These are phyloP conservation scores for Euleptes europaea DNA, from an alignment of 2,113 vertebrate species.

Conservation along the genomic window DNA sequence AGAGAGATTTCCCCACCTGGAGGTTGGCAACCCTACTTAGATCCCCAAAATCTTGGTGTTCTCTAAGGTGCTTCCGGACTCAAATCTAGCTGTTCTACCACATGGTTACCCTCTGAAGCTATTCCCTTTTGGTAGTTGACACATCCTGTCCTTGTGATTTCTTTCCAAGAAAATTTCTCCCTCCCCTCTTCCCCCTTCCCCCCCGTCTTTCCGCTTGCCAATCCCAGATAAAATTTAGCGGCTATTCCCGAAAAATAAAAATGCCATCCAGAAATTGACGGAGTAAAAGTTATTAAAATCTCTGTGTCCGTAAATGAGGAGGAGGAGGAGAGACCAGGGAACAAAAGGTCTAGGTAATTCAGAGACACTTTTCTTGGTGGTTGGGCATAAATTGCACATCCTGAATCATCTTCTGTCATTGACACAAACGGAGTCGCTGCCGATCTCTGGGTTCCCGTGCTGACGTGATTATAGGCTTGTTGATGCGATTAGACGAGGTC, in stretches of 20 bases:
- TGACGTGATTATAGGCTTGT: background rate
- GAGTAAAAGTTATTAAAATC: background rate
- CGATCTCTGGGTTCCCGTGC: background rate
- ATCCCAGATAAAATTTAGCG: background rate
- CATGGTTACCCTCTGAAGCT: too few relatives aligned
- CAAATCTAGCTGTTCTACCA: too few relatives aligned
- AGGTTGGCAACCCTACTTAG: too few relatives aligned
- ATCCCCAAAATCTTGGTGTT: too few relatives aligned
- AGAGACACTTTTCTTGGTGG: background rate
- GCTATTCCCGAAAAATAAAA: background rate
- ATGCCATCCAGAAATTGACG: background rate
- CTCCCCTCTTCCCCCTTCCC: background rate
- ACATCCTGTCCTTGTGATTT: slow-evolving; percentile 26
- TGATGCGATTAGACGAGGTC: too few relatives aligned
- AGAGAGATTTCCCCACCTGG: too few relatives aligned
- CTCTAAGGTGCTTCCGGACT: too few relatives aligned
- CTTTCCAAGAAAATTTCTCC: slow-evolving; percentile 15
- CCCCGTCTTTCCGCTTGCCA: slow-evolving; percentile 5
- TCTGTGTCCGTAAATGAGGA: background rate
- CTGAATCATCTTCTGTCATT: background rate
- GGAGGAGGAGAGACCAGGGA: background rate
- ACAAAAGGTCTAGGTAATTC: background rate
- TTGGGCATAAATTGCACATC: background rate
- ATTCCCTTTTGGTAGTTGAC: background rate
- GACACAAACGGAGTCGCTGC: background rate